phyloP scores from a whole-genome alignment of 2,113 vertebrate genomes.

The Amazona guildingii region DNA sequence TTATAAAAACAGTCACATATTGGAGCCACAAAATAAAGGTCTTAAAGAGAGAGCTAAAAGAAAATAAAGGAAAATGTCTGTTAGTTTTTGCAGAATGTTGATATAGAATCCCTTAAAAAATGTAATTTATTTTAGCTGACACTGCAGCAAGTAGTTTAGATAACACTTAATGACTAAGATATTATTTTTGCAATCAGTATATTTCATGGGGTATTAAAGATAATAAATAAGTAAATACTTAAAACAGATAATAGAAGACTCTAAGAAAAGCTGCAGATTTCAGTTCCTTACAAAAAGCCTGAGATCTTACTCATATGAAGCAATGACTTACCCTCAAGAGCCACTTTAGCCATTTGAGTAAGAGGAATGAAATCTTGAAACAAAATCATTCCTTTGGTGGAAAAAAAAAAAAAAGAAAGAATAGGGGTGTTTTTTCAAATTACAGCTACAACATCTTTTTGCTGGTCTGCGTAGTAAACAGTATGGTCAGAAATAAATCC shows the following conservation, averaged over 20 bases:
- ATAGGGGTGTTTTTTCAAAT: not conserved
- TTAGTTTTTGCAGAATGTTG: not conserved
- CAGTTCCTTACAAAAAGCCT: not conserved
- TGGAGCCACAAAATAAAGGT: constrained; percentile 30
- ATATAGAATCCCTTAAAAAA: not conserved
- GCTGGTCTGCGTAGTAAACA: not conserved
- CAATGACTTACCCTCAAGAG: not conserved
- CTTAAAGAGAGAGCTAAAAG: not conserved
- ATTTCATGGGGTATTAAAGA: constrained; percentile 30
- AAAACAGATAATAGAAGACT: not conserved
- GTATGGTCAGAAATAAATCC: not conserved
- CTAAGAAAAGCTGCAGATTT: not conserved
- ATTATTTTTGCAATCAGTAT: not conserved
- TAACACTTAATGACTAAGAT: constrained; percentile 13
- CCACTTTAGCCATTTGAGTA: not conserved
- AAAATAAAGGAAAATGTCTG: constrained; percentile 3
- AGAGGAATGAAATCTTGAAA: not conserved
- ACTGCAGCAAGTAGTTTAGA: constrained; percentile 18
- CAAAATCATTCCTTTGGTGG: not conserved
- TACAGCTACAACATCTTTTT: not conserved
- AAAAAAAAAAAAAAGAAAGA: not conserved
- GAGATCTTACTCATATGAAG: not conserved
- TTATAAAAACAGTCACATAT: constrained; percentile 26
- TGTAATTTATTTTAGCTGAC: constrained; percentile 8
- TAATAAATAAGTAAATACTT: constrained; percentile 44